Conservation (phyloP, 2,888 invertebrate species). For the Athalia rosae region DNA sequence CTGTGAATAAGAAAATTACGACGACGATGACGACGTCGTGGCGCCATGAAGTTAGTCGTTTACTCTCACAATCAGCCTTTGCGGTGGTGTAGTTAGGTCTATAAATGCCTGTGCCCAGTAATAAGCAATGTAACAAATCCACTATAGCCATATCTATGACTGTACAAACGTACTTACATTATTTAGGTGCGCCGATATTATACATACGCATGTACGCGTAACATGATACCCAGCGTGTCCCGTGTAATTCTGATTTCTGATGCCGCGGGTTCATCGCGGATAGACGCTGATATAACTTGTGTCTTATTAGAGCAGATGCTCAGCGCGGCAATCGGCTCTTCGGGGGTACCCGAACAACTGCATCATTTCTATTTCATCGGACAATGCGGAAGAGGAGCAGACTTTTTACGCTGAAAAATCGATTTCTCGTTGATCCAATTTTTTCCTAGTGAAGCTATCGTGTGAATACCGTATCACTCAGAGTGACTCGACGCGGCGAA, state of each 20-base stretch:
- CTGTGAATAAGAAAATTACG: neutral
- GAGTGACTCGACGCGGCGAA: too few relatives aligned
- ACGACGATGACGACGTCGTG: neutral
- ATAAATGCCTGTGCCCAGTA: neutral
- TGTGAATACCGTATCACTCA: too few relatives aligned
- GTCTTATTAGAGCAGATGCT: conserved; percentile 33
- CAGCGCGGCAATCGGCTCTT: neutral
- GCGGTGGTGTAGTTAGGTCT: too few relatives aligned
- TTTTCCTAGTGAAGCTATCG: too few relatives aligned
- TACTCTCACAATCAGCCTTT: neutral
- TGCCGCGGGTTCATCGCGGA: conserved; percentile 10
- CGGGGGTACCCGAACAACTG: neutral
- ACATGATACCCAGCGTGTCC: neutral
- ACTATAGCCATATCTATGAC: conserved; percentile 3
- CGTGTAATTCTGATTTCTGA: too few relatives aligned
- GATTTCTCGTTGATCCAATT: too few relatives aligned
- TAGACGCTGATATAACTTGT: conserved; percentile 28
- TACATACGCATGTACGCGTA: neutral
- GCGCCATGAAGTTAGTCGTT: conserved; percentile 30
- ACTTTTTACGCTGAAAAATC: too few relatives aligned
- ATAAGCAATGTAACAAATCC: conserved; percentile 18
- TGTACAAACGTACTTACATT: neutral
- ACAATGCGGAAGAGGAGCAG: too few relatives aligned
- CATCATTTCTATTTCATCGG: too few relatives aligned
- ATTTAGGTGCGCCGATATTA: too few relatives aligned